phyloP scores from a whole-genome alignment of 1,140 invertebrate genomes.

The Caerostris darwini region DNA sequence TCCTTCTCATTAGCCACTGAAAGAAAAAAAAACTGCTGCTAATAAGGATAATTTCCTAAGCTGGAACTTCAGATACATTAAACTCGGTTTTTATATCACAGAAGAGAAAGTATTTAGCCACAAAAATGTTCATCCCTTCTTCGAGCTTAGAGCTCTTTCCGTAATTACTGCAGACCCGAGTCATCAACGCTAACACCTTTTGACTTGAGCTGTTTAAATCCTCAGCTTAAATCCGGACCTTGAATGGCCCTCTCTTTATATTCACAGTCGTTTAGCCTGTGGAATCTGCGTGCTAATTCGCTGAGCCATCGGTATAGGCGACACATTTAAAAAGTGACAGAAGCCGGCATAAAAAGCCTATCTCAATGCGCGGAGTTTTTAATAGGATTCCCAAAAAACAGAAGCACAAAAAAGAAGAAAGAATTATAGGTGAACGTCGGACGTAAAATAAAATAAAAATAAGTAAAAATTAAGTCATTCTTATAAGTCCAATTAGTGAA shows the following conservation, averaged over 20 bases:
- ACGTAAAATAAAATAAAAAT: background rate
- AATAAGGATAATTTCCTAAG: background rate
- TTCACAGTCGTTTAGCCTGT: conserved; percentile 35
- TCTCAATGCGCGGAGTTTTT: conserved; percentile 39
- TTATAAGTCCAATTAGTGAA: conserved; percentile 56
- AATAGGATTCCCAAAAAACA: conserved; percentile 29
- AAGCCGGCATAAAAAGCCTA: conserved; percentile 27
- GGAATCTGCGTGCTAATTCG: conserved; percentile 27
- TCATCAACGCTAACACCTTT: conserved; percentile 15
- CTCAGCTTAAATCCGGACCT: conserved; percentile 29
- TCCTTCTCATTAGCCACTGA: background rate
- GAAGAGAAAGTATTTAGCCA: background rate
- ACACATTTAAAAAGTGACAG: conserved; percentile 55
- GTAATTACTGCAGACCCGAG: conserved; percentile 19
- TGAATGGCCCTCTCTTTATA: conserved; percentile 13
- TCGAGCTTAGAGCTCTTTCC: background rate
- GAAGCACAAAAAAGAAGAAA: background rate
- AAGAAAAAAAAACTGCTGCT: background rate
- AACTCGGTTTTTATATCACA: background rate
- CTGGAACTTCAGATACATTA: background rate
- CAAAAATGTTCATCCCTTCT: background rate
- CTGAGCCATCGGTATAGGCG: conserved; percentile 34
- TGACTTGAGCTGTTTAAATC: conserved; percentile 60
- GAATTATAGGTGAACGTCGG: background rate
- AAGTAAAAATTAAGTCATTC: background rate